Evolutionary conservation across 2,888 invertebrate genomes (phyloP).

Genomic region (Uropetala carovei): DNA sequence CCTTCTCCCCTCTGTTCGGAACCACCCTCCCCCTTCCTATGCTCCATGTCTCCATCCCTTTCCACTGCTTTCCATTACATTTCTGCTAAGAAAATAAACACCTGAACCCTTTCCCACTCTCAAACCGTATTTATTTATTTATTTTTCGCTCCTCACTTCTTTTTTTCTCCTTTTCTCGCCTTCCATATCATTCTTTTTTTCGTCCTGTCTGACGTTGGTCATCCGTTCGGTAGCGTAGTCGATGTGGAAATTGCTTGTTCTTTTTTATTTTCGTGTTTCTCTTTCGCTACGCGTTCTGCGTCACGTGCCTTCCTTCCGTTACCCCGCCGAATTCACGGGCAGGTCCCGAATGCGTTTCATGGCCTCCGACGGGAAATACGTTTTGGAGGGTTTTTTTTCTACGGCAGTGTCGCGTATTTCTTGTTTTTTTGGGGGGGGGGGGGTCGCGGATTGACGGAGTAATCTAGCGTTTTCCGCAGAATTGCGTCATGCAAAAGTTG

Average conservation of each 20-base stretch:
- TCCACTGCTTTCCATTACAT: neutral
- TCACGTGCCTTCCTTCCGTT: too few relatives aligned
- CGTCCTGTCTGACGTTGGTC: too few relatives aligned
- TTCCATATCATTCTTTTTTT: neutral
- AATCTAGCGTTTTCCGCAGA: too few relatives aligned
- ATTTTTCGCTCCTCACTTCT: neutral
- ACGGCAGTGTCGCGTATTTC: too few relatives aligned
- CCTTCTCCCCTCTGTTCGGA: neutral
- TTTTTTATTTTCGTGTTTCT: neutral
- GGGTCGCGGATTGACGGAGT: too few relatives aligned
- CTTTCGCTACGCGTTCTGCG: neutral
- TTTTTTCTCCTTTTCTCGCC: neutral
- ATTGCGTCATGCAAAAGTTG: too few relatives aligned
- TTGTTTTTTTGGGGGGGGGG: too few relatives aligned
- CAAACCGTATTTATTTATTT: conserved; percentile 5
- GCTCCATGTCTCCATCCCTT: neutral
- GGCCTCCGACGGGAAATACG: too few relatives aligned
- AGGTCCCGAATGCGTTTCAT: too few relatives aligned
- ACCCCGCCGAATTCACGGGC: too few relatives aligned
- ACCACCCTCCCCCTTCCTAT: neutral
- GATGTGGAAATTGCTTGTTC: neutral
- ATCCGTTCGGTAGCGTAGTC: too few relatives aligned
- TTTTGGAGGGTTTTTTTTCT: too few relatives aligned
- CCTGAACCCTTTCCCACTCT: neutral
- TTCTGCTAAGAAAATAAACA: conserved; percentile 12